Conservation (phyloP, 2,797 vertebrate species). For the Halcyon chelicuti region DNA sequence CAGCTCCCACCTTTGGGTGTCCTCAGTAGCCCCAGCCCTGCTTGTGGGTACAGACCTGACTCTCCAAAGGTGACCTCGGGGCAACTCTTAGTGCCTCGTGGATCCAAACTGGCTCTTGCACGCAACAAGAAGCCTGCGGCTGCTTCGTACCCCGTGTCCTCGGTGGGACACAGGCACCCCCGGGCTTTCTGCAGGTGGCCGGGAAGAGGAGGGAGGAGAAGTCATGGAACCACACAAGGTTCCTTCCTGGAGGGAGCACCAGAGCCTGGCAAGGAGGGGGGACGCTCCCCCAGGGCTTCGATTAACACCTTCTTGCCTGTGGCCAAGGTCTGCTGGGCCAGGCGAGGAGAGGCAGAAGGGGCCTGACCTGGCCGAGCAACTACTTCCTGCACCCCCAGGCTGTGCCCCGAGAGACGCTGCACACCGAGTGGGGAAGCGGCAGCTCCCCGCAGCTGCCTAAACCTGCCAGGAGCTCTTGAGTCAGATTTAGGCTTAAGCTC, state of each 20-base stretch:
- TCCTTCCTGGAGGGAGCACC: neutral
- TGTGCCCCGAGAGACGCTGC: rapidly evolving
- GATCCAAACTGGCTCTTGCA: neutral
- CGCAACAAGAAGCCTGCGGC: rapidly evolving
- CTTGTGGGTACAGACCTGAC: neutral
- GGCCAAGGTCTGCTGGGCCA: neutral
- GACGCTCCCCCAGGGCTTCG: neutral
- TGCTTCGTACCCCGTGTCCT: neutral
- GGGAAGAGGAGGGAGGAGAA: neutral
- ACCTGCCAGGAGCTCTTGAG: rapidly evolving
- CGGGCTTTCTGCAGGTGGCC: neutral
- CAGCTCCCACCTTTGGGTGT: neutral
- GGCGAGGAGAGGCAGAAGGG: neutral
- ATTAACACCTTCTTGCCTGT: neutral
- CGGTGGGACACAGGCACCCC: neutral
- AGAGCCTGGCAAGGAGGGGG: neutral
- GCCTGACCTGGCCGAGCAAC: neutral
- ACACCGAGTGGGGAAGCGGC: rapidly evolving
- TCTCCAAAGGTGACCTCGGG: neutral
- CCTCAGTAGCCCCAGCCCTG: neutral
- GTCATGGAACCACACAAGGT: rapidly evolving
- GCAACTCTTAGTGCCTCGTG: neutral
- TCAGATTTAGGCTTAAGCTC: slow-evolving; percentile 23
- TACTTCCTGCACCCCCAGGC: rapidly evolving
- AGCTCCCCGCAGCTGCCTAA: neutral